These are phyloP conservation scores for Diabrotica balteata DNA, from an alignment of 2,888 invertebrate species.

Conservation along the genomic window DNA sequence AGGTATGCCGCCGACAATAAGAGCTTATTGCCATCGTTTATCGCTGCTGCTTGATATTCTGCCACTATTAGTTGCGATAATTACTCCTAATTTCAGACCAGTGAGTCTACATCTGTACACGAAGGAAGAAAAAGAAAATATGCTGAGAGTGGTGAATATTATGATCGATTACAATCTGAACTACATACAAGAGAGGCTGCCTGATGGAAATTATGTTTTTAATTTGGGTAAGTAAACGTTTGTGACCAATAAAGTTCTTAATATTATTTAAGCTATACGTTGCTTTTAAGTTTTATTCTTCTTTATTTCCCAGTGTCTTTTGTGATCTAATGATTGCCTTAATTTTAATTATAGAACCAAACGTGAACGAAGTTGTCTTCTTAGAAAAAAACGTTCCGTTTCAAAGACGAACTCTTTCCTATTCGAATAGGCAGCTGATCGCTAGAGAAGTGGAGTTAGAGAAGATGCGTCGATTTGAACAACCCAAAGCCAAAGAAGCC, in stretches of 20 bases:
- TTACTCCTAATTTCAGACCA: slow-evolving; percentile 78
- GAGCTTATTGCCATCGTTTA: slow-evolving; percentile 59
- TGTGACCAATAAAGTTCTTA: too few relatives aligned
- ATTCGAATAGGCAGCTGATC: slow-evolving; percentile 80
- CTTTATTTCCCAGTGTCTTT: too few relatives aligned
- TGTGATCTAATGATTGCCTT: too few relatives aligned
- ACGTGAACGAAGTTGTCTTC: slow-evolving; percentile 72
- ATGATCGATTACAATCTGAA: slow-evolving; percentile 91
- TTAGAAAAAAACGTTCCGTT: slow-evolving; percentile 50
- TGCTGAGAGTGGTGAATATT: slow-evolving; percentile 75
- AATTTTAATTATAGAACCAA: slow-evolving; percentile 71
- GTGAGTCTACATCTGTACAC: slow-evolving; percentile 78
- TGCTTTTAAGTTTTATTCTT: too few relatives aligned
- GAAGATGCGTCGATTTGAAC: slow-evolving; percentile 63
- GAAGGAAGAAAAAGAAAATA: slow-evolving; percentile 71
- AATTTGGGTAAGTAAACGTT: slow-evolving; percentile 50
- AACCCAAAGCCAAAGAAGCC: slow-evolving; percentile 18
- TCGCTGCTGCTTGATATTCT: slow-evolving; percentile 73
- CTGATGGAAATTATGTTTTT: slow-evolving; percentile 80
- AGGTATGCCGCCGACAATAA: slow-evolving; percentile 68
- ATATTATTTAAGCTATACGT: too few relatives aligned
- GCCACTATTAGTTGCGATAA: slow-evolving; percentile 74
- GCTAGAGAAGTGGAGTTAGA: slow-evolving; percentile 83
- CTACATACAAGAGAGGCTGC: slow-evolving; percentile 79
- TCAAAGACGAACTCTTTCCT: slow-evolving; percentile 62